phyloP scores from a whole-genome alignment of 2,113 vertebrate genomes.

The Eptesicus fuscus region DNA sequence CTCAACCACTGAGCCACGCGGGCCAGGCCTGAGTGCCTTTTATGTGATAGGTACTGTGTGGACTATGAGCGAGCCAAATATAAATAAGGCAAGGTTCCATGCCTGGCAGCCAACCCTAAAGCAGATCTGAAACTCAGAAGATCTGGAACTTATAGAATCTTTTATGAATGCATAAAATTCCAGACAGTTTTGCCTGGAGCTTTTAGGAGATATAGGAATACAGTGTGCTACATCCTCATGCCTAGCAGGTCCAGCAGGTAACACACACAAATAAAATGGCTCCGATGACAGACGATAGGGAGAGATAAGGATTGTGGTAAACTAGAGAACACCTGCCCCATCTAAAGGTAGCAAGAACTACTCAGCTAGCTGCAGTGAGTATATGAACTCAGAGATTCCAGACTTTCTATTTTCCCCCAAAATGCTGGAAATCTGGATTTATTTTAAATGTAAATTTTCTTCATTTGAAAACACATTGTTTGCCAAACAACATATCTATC shows the following conservation, averaged over 20 bases:
- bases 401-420: not conserved
- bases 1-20: no score
- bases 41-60: not conserved
- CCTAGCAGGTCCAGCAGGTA: not conserved
- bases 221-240: not conserved
- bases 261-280: not conserved
- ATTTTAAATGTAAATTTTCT: slow-evolving; percentile 7
- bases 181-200: not conserved
- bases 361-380: not conserved
- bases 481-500: not conserved
- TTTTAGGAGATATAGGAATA: not conserved
- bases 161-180: not conserved
- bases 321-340: not conserved
- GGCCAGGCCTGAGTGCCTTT: not conserved
- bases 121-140: not conserved
- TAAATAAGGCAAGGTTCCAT: not conserved
- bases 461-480: not conserved
- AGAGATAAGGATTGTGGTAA: not conserved
- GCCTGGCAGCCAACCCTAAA: not conserved
- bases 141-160: not conserved
- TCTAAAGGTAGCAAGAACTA: not conserved
- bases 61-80: not conserved
- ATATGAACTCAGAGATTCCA: not conserved
- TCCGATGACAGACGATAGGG: not conserved
- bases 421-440: not conserved